A percentile compares a stretch with the other conserved stretches of the same genome.
Conservation (phyloP, 2,113 vertebrate species). For the Sapayoa aenigma region DNA sequence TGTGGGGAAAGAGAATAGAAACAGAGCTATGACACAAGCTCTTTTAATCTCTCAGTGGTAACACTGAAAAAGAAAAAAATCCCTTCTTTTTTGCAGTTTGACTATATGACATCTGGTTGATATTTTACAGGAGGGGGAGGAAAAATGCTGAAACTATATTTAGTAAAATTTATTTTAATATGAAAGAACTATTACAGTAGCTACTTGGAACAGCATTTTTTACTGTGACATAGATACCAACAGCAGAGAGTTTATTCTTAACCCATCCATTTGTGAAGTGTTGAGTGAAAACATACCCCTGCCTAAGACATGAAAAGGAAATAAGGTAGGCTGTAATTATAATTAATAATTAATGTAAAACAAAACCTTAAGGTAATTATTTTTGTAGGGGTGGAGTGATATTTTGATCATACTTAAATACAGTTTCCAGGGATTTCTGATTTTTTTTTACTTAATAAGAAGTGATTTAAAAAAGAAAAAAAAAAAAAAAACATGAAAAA, state of each 20-base stretch:
- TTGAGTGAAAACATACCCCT: constrained; percentile 5
- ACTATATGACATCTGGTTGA: neutral
- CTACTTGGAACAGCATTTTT: constrained; percentile 12
- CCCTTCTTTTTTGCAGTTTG: constrained; percentile 34
- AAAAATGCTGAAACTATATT: neutral
- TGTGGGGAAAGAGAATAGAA: constrained; percentile 23
- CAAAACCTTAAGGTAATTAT: neutral
- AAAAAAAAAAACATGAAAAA: neutral
- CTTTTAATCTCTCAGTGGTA: constrained; percentile 44
- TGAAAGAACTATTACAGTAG: neutral
- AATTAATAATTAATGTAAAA: neutral
- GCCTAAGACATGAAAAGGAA: neutral
- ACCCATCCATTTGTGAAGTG: neutral
- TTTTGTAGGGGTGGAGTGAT: neutral
- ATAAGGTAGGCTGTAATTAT: neutral
- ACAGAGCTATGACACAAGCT: constrained; percentile 6
- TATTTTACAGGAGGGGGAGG: neutral
- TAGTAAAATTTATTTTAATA: constrained; percentile 42
- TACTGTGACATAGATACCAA: neutral
- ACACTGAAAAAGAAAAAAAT: constrained; percentile 38
- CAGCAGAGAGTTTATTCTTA: constrained; percentile 30
- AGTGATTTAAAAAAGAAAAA: neutral
- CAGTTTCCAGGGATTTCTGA: neutral
- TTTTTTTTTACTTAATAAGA: neutral
- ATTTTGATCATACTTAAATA: neutral